Base-by-base conservation (phyloP, 2,113 vertebrate genomes). In the Elephantulus edwardii region DNA sequence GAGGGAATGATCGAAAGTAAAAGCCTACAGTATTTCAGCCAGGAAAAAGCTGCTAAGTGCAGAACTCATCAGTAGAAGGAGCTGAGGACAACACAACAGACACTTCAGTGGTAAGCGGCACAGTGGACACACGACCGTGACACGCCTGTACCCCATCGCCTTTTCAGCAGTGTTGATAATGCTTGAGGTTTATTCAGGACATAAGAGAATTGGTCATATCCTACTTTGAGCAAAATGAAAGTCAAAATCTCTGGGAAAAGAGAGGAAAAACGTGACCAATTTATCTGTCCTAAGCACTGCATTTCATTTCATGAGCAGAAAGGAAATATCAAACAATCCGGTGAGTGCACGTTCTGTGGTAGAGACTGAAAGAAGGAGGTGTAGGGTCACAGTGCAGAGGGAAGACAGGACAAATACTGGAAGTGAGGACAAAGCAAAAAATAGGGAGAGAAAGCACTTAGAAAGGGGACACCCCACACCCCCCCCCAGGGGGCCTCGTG, bases 1-100 rank as follows among this genome's bases (percentile, higher is more conserved):
- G 40, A 87, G 85, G 76, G 91, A 92, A 75, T 85, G 5, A 82
- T 87, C 70, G 90, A 38, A 12, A 78, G 50, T 60, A 88, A 92
- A 74, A 92, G 17, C 8, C 42, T 91, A 91, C n/a, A n/a, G n/a
- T n/a, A 42, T 78, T 71, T 72, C 44, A 85, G n/a, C 20, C 24
- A 60, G 64, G 52, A 68, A 83, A 91, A 64, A 85, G 19, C 33
- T 62, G 71, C 17, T 46, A 48, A 19, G 40, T 70, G 38, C 26
- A 48, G 28, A 46, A 30, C 28, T 17, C 4, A 68, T 35, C 66
- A 16, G n/a, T 66, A 20, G 66, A 38, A 22, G 66, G n/a, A 68
- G n/a, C 66, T 38, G 9, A 38, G 64, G 64, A 19, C n/a, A 66
- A 66, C 6, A 64, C 33, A 33, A 38, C n/a, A 30, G 7, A 14